These are phyloP conservation scores for Orchesella cincta DNA, from an alignment of 1,140 invertebrate genomes.

Conservation along the genomic window DNA sequence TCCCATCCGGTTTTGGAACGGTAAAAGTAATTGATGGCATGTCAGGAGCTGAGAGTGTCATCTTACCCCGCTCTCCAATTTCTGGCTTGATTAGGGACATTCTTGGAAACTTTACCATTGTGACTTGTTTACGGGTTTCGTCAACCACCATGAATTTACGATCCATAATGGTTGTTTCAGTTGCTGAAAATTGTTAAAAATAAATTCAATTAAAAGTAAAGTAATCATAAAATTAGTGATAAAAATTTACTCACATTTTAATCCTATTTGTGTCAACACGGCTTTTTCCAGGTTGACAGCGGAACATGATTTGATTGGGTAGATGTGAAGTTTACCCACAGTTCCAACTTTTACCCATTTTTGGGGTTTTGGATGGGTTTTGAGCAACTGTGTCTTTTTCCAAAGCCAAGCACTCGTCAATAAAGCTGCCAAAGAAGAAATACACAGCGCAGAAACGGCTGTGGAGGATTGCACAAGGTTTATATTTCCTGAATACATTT, in stretches of 20 bases:
- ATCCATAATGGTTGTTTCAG: background rate
- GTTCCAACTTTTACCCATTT: conserved; percentile 28
- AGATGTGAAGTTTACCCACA: conserved; percentile 1
- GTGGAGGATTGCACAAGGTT: no score
- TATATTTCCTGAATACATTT: no score
- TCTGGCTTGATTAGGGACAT: background rate
- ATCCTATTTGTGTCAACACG: conserved; percentile 4
- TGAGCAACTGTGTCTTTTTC: no score
- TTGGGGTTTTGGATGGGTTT: conserved; percentile 5
- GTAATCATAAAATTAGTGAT: background rate
- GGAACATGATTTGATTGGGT: conserved; percentile 30
- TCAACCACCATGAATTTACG: conserved; percentile 14
- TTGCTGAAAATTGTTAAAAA: background rate
- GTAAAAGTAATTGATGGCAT: background rate
- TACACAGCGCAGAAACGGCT: no score
- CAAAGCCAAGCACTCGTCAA: no score
- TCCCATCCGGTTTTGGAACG: background rate
- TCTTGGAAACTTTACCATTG: background rate
- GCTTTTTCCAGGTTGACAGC: background rate
- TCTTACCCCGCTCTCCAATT: background rate
- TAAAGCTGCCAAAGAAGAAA: no score
- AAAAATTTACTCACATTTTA: conserved; percentile 17
- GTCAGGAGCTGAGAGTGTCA: background rate
- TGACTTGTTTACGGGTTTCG: background rate
- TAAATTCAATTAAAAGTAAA: background rate